A percentile compares a stretch with the other conserved stretches of the same genome.
Conservation (phyloP, 2,797 vertebrate species). For the Enoplosus armatus region DNA sequence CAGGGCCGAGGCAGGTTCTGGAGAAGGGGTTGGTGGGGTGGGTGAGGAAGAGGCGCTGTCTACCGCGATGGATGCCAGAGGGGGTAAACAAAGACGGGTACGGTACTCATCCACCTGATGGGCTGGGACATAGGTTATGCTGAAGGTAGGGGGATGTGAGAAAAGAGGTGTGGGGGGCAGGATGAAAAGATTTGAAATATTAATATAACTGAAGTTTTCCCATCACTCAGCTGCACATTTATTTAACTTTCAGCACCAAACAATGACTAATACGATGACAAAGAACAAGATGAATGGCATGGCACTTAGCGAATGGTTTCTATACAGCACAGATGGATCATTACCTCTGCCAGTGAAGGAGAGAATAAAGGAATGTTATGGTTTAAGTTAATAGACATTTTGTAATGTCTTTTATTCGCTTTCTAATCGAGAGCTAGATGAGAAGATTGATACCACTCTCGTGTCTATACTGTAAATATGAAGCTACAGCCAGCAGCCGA, state of each 20-base stretch:
- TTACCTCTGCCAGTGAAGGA: not conserved
- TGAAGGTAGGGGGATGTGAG: constrained; percentile 65
- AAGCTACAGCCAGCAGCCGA: not conserved
- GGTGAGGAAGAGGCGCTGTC: constrained; percentile 69
- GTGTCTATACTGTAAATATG: not conserved
- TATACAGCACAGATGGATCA: constrained; percentile 20
- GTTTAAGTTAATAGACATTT: constrained; percentile 14
- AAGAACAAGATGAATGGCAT: constrained; percentile 11
- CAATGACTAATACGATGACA: constrained; percentile 17
- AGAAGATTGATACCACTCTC: not conserved
- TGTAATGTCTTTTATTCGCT: not conserved
- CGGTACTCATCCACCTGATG: constrained; percentile 90
- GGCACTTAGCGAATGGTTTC: constrained; percentile 5
- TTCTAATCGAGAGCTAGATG: not conserved
- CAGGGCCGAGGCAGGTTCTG: constrained; percentile 40
- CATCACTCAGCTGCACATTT: not conserved
- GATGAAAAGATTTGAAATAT: constrained; percentile 28
- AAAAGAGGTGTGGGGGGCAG: not conserved
- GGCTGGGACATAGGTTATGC: constrained; percentile 91
- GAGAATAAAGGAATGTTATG: constrained; percentile 11
- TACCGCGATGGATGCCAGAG: constrained; percentile 76
- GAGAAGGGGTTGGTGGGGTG: constrained; percentile 53
- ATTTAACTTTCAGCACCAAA: constrained; percentile 7
- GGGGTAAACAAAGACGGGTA: constrained; percentile 79
- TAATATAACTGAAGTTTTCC: not conserved